Conservation (phyloP, 2,797 vertebrate genomes). For the Steatocranus sp. region DNA sequence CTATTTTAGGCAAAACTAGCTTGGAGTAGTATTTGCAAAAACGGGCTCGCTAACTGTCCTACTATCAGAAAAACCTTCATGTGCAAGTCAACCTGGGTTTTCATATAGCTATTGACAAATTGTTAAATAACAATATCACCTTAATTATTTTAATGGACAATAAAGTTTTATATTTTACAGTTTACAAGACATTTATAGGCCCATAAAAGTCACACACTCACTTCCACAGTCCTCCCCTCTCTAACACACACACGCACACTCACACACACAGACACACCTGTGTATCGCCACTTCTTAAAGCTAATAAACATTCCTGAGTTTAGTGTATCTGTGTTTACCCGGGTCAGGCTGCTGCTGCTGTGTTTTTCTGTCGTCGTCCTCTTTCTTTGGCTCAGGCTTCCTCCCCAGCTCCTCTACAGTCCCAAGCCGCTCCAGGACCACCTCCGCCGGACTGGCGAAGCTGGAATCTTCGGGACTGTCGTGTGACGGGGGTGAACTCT, state of each 20-base stretch:
- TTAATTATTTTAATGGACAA: conserved; percentile 71
- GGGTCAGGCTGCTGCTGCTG: conserved; percentile 34
- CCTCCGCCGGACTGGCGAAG: conserved; percentile 79
- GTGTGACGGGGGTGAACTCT: conserved; percentile 60
- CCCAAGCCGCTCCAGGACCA: conserved; percentile 85
- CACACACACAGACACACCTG: conserved; percentile 32
- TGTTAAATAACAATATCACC: conserved; percentile 55
- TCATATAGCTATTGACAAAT: conserved; percentile 25
- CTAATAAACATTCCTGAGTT: conserved; percentile 40
- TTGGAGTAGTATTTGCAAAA: not conserved
- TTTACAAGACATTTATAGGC: conserved; percentile 93
- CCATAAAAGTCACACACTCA: conserved; percentile 89
- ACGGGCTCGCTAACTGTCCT: not conserved
- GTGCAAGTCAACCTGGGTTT: not conserved
- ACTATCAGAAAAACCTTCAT: not conserved
- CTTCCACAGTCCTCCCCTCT: conserved; percentile 25
- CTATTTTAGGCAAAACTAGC: not conserved
- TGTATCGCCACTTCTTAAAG: conserved; percentile 16
- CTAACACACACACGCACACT: conserved; percentile 7
- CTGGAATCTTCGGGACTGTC: conserved; percentile 76
- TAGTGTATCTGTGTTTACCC: conserved; percentile 43
- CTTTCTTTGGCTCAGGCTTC: conserved; percentile 63
- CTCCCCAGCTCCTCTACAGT: conserved; percentile 80
- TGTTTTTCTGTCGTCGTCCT: conserved; percentile 43
- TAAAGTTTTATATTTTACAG: conserved; percentile 71